phyloP scores from a whole-genome alignment of 1,140 invertebrate genomes.

The Subanguina moxae region DNA sequence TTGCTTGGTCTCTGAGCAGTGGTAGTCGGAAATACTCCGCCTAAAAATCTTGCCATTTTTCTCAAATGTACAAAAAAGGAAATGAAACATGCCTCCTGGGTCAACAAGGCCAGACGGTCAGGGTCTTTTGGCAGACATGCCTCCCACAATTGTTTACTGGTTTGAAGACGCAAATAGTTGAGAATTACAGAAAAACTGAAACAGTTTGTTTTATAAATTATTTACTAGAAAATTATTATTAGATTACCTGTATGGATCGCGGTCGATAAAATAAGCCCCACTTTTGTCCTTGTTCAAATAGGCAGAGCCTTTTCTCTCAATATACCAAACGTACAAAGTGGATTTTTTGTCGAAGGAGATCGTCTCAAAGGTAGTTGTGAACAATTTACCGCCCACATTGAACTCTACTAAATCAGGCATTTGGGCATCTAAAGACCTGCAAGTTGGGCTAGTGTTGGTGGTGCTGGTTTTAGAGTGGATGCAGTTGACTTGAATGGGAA shows the following conservation, averaged over 20 bases:
- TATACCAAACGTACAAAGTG: slow-evolving; percentile 42
- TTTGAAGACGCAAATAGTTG: slow-evolving; percentile 73
- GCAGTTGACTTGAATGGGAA: too few relatives aligned
- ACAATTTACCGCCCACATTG: slow-evolving; percentile 42
- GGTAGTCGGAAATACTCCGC: slow-evolving; percentile 45
- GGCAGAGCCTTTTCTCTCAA: slow-evolving; percentile 37
- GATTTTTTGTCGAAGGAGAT: slow-evolving; percentile 42
- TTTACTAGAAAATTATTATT: slow-evolving; percentile 1
- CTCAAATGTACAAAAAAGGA: slow-evolving; percentile 29
- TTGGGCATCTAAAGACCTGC: too few relatives aligned
- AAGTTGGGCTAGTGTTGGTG: too few relatives aligned
- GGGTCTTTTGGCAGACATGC: slow-evolving; percentile 47
- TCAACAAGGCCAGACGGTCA: slow-evolving; percentile 39
- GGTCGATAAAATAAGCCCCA: slow-evolving; percentile 41
- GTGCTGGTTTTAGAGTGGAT: too few relatives aligned
- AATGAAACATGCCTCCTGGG: slow-evolving; percentile 18
- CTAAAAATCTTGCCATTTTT: slow-evolving; percentile 30
- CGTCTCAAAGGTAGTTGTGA: slow-evolving; percentile 41
- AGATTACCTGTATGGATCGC: slow-evolving; percentile 60
- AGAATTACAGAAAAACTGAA: slow-evolving; percentile 78
- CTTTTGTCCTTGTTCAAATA: slow-evolving; percentile 42
- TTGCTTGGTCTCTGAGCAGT: slow-evolving; percentile 44
- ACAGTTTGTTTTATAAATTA: slow-evolving; percentile 11
- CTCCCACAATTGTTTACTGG: slow-evolving; percentile 44
- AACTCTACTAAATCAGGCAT: slow-evolving; percentile 46